Base-by-base conservation (phyloP, 1,140 invertebrate species). In the Ceratoteleas bidentatus region DNA sequence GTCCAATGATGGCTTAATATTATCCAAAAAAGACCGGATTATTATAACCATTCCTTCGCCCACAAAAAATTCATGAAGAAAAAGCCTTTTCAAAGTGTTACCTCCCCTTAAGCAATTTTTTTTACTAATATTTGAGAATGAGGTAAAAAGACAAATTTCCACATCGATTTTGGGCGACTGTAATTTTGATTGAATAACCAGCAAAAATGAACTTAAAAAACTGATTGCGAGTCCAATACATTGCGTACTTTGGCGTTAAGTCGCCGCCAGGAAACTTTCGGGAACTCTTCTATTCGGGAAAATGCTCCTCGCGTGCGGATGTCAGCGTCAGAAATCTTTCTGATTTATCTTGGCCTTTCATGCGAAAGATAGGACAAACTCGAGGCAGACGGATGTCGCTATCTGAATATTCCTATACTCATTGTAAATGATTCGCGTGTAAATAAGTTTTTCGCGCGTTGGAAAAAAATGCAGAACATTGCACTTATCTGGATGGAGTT, bases 301-400 rank as follows among this genome's bases (percentile, higher is more conserved):
- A 77, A 74, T 74, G 66, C 74, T 57, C 77, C 74, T 82, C 62
- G 72, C 61, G 74, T 82, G 69, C 69, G 69, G 16, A 82, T 62
- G 80, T 82, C 80, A 77, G 34, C 45, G 50, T 0, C 80, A 82
- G 74, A 82, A 82, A 82, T 82, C 73, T 77, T 82, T 73, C 52
- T 73, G 80, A 82, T 82, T 73, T 82, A 82, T 82, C 80, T 77
- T 64, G 54, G 62, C 34, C 64, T 83, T 83, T 77, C 80, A 74
- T 78, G 60, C 58, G 74, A 65, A 68, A 78, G 74, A 83, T 83
- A 75, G 69, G 73, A 65, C 58, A 74, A 83, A 83, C 81, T 83
- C 75, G 64, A 65, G 58, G 70, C 32, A 62, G 38, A 61, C 52
- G 54, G 61, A 76, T 77, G 80, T 78, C 52, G 49, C 57, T 15